Base-by-base conservation (phyloP, 2,888 invertebrate species). In the Myathropa florea region DNA sequence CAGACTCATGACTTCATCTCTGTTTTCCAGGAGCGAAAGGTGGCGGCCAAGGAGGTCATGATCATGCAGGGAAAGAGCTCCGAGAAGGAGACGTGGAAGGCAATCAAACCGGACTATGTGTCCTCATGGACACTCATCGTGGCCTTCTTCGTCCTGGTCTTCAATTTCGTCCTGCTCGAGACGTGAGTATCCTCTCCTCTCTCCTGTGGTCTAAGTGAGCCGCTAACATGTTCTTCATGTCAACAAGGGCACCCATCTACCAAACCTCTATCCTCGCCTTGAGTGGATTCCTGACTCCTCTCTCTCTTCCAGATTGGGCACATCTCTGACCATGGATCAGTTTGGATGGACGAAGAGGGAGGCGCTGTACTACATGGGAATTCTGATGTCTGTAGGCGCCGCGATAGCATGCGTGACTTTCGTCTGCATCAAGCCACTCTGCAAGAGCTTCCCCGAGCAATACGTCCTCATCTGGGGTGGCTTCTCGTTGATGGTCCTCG, bases 81-180 rank as follows among this genome's bases (percentile, higher is more conserved):
- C 93, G 97, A 96, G 91, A 94, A 95, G 89, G 96, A 96, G 90
- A 95, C 96, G 0, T 95, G 96, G 94, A 95, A 95, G 89, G 91
- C 93, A 23, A 93, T 94, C 65, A 96, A 96, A 90, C 96, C 96
- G 0, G 96, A 97, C 92, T 95, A 95, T 92, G 91, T 96, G 70
- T 95, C 96, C 77, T 94, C 96, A 59, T 96, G 96, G 96, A 95
- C 96, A 23, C 93, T 97, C 88, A 95, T 97, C 89, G 93, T 94
- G 60, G 96, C 97, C 14, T 97, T 97, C 92, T 97, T 97, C 92
- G 95, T 97, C 88, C 94, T 97, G 88, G 96, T 97, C 73, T 97
- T 97, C 92, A 97, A 97, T 93, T 97, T 97, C 93, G 97, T 97
- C 90, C 94, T 97, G 84, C 93, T 97, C 89, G 97, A 97, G 94